Base-by-base conservation (phyloP, 2,113 vertebrate species). In the Salvator merianae region DNA sequence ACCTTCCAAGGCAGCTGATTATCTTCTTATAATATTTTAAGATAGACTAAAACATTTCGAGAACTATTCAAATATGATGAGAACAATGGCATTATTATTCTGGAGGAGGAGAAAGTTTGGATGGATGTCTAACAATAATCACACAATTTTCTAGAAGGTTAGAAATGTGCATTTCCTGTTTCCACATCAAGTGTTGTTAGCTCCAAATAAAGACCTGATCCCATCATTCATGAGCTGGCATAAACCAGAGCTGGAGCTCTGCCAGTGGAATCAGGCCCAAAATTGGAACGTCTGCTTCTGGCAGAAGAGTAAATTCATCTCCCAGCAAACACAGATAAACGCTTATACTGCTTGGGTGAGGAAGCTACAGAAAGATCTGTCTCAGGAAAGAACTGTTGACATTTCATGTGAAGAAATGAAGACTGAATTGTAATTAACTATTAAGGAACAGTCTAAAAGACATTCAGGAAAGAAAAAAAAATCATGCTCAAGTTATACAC, bases 1-100 rank as follows among this genome's bases (percentile, higher is more conserved):
- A 97, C 97, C 96, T 97, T 96, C 96, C 96, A 96, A 96, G 95
- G 94, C 96, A 96, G 96, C 95, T 94, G 96, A 96, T 96, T 96
- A 96, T 96, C 95, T 95, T 95, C 95, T 93, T 96, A 94, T 93
- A 96, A 95, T 92, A 95, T 95, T 94, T 94, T 95, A 95, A 96
- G 96, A 96, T 92, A 96, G 95, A 95, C 95, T 95, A 92, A 95
- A 96, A 96, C 95, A 95, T 95, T 96, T 96, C 94, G 93, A 94
- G 96, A 95, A 93, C 94, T 79, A 94, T 96, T 96, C 93, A 90
- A 95, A 96, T 95, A 85, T 7, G 91, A 93, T 93, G 93, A 90
- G 77, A 80, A 94, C 95, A 96, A 96, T 94, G 91, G 94, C 93
- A 95, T 94, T 92, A 95, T 95, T 96, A 95, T 95, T 85, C 93